Evolutionary conservation across 2,888 invertebrate species (phyloP), one percentile per base, ranked within the genome.

Genomic region (Drosophila setosimentum): DNA sequence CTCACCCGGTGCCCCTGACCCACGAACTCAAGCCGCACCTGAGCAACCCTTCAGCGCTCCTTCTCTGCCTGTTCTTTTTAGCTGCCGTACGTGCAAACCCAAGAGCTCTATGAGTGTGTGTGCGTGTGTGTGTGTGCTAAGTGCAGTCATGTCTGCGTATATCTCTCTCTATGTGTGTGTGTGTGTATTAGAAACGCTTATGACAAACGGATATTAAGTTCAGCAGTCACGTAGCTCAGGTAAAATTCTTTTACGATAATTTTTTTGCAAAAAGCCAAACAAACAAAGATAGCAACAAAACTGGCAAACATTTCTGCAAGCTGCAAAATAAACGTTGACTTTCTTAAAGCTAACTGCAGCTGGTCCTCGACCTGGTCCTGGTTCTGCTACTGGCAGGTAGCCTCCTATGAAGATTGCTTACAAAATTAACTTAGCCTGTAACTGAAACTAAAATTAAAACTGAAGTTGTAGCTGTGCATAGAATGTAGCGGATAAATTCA

Each of bases 231-330:
- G 91, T 92, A 85, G 83, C 86, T 81, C 89, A 89, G 90, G 86
- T 91, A 84, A 92, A 92, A 92, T 89, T 89, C 90, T 91, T 91
- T 92, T 92, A 92, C 87, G 91, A 91, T 83, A 89, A 82, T 87
- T 87, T 85, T 76, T 82, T 79, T 79, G 50, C 77, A 79, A 79
- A 70, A 76, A 62, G 80, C 63, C 59, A 40, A 40, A 53, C 45
- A 63, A 53, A 60, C 51, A 42, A 66, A 63, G 66, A 55, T 60
- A 67, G 53, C 37, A 62, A 54, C 68, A 82, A 66, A 53, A 65
- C 51, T 49, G 55, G 55, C 32, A 68, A 60, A 64, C 18, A 78
- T 74, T 78, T 75, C 59, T 71, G 55, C 66, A 61, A 61, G 54
- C 70, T 67, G 67, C 63, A 32, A 67, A 68, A 53, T 67, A 45